Percentiles rank a stretch among this genome's conserved stretches.
Conservation (phyloP, 2,888 invertebrate species). For the Eulithis prunata region DNA sequence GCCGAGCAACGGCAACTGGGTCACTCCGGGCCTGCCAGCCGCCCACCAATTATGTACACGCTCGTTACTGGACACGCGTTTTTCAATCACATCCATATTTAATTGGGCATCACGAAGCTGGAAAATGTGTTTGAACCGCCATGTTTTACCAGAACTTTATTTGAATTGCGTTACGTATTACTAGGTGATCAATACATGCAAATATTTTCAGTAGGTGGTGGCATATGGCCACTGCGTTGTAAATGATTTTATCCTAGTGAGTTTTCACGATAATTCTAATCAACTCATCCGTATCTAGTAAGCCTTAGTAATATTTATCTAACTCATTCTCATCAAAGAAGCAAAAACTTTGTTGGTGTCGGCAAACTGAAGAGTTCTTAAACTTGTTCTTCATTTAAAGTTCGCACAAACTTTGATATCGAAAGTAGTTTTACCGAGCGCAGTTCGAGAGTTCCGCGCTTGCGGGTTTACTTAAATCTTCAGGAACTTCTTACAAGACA, state of each 20-base stretch:
- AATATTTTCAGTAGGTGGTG: conserved; percentile 17
- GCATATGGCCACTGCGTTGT: not conserved
- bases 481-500: conserved; percentile 75
- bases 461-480: conserved; percentile 54
- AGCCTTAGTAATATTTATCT: not conserved
- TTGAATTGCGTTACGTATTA: conserved; percentile 58
- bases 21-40: conserved; percentile 78
- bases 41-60: conserved; percentile 84
- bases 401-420: conserved; percentile 22
- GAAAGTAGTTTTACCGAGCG: conserved; percentile 23
- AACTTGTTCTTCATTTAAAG: conserved; percentile 21
- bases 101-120: conserved; percentile 83
- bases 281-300: not conserved
- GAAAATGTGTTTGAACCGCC: conserved; percentile 79
- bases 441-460: conserved; percentile 34
- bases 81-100: conserved; percentile 85
- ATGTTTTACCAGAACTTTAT: conserved; percentile 73
- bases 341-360: not conserved
- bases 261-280: not conserved
- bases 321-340: not conserved
- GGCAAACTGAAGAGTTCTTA: conserved; percentile 6
- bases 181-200: conserved; percentile 30
- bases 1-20: conserved; percentile 83
- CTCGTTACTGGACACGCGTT: conserved; percentile 85
- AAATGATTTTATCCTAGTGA: not conserved